These are phyloP conservation scores for Nannobrachium achirus DNA, from an alignment of 2,113 vertebrate genomes.

Conservation along the genomic window DNA sequence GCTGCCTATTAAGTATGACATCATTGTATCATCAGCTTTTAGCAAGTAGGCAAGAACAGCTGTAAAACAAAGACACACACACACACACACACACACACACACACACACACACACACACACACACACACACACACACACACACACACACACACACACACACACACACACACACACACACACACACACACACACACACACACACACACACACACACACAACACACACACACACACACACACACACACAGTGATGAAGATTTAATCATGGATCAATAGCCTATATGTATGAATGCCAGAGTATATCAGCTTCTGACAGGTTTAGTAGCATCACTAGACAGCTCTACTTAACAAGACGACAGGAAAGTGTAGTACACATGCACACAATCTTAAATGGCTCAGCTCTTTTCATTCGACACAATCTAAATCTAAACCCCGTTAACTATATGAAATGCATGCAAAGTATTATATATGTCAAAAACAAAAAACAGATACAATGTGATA, in stretches of 20 bases:
- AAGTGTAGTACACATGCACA: constrained; percentile 3
- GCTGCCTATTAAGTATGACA: constrained; percentile 68
- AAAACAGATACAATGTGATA: no score
- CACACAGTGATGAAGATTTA: constrained; percentile 77
- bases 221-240: constrained; percentile 31
- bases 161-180: constrained; percentile 22
- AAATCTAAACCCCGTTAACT: no score
- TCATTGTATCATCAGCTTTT: constrained; percentile 73
- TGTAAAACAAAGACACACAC: constrained; percentile 56
- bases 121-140: constrained; percentile 3
- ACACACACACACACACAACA: constrained; percentile 36
- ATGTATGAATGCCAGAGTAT: constrained; percentile 79
- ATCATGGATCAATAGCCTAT: constrained; percentile 83
- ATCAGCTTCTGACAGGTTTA: constrained; percentile 77
- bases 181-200: constrained; percentile 28
- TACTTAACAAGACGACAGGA: constrained; percentile 60
- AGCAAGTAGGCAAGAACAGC: constrained; percentile 67
- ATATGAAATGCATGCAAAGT: no score
- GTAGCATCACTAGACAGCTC: constrained; percentile 56
- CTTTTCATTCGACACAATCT: no score
- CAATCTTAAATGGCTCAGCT: no score
- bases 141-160: constrained; percentile 9
- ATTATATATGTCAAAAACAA: no score
- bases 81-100: neutral
- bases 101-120: constrained; percentile 10